Conservation (phyloP, 2,797 vertebrate genomes). For the Sebastes kiyomatsui region DNA sequence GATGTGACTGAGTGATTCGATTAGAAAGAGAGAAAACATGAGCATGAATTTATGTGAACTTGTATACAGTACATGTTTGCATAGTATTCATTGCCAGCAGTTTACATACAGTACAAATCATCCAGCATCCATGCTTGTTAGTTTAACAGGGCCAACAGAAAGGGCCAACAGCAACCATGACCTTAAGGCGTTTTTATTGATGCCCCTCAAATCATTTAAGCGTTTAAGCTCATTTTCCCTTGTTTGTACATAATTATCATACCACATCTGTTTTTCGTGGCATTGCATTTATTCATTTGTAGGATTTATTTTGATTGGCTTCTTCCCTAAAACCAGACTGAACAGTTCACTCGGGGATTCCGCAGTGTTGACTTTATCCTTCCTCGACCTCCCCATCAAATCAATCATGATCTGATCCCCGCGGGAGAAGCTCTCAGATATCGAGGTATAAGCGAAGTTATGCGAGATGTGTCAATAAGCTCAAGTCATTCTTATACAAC, state of each 20-base stretch:
- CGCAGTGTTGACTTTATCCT: conserved; percentile 36
- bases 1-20: neutral
- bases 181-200: neutral
- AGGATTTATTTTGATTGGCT: conserved; percentile 53
- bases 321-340: conserved; percentile 1
- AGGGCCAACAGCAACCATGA: neutral
- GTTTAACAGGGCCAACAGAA: neutral
- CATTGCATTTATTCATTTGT: conserved; percentile 27
- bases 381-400: conserved; percentile 18
- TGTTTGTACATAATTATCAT: conserved; percentile 40
- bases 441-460: conserved; percentile 1
- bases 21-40: neutral
- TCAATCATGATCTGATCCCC: conserved; percentile 12
- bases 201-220: neutral
- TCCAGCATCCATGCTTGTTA: neutral
- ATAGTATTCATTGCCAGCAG: neutral
- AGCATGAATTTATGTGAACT: neutral
- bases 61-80: neutral
- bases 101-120: neutral
- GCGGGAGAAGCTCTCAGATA: conserved; percentile 11
- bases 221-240: neutral
- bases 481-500: neutral
- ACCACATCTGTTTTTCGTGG: conserved; percentile 53
- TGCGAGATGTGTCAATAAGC: conserved; percentile 4
- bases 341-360: conserved; percentile 33